Evolutionary conservation across 1,140 invertebrate genomes (phyloP).

Genomic region (Acromyrmex echinatior): DNA sequence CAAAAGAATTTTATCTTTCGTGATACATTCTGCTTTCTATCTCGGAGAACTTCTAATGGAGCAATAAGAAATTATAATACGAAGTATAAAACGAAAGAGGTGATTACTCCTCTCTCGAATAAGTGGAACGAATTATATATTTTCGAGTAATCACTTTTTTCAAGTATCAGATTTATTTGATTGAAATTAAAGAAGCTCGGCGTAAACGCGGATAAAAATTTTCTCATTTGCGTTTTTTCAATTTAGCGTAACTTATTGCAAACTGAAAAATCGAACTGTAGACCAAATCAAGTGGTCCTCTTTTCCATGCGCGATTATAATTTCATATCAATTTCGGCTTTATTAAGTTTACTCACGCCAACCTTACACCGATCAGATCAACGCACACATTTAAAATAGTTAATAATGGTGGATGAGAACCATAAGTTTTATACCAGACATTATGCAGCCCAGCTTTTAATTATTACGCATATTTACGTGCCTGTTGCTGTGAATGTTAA

Average conservation of each 20-base stretch:
- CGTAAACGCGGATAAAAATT: conserved; percentile 9
- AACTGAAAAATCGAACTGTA: background rate
- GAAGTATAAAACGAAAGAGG: background rate
- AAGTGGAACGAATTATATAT: conserved; percentile 11
- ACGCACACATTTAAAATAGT: conserved; percentile 42
- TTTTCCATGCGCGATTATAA: conserved; percentile 8
- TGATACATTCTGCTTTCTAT: background rate
- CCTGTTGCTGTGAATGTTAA: conserved; percentile 56
- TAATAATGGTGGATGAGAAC: conserved; percentile 44
- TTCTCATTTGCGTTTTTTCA: conserved; percentile 43
- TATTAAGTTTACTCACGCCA: conserved; percentile 55
- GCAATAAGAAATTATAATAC: conserved; percentile 3
- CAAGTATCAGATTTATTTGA: conserved; percentile 18
- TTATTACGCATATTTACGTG: conserved; percentile 62
- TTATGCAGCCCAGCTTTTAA: conserved; percentile 49
- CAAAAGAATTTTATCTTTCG: background rate
- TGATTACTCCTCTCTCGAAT: background rate
- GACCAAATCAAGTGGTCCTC: background rate
- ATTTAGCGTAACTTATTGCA: conserved; percentile 30
- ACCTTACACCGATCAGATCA: conserved; percentile 8
- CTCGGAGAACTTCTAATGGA: background rate
- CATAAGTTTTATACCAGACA: conserved; percentile 45
- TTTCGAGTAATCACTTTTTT: background rate
- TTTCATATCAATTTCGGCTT: conserved; percentile 52
- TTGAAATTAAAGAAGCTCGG: conserved; percentile 11